Percentiles rank a stretch among this genome's conserved stretches.
Evolutionary conservation across 2,113 vertebrate species (phyloP).

Genomic region (Serilophus lunatus): DNA sequence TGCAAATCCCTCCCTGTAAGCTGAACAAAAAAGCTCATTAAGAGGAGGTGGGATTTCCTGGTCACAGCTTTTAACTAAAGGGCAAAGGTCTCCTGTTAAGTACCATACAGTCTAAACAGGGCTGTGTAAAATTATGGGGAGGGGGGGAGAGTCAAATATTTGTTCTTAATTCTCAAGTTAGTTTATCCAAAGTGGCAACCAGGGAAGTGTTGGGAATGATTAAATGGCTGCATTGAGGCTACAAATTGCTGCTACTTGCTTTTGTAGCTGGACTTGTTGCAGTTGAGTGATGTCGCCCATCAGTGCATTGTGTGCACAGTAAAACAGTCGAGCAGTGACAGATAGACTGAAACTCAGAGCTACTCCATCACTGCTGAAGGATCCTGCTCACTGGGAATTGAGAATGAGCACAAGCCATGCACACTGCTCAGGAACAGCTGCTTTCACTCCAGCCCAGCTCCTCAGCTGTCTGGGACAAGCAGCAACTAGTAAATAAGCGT

Average conservation of each 20-base stretch:
- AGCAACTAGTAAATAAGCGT: constrained; percentile 53
- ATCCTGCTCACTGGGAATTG: constrained; percentile 71
- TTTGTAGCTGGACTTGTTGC: constrained; percentile 73
- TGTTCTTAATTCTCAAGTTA: constrained; percentile 69
- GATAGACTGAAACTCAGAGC: constrained; percentile 74
- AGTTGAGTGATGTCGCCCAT: constrained; percentile 78
- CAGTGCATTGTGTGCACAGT: constrained; percentile 82
- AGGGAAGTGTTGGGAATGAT: constrained; percentile 64
- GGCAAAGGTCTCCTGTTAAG: constrained; percentile 79
- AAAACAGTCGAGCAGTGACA: constrained; percentile 81
- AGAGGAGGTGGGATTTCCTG: constrained; percentile 74
- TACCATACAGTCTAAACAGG: constrained; percentile 72
- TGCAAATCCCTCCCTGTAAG: constrained; percentile 56
- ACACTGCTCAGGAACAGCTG: constrained; percentile 13
- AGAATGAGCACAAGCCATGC: constrained; percentile 51
- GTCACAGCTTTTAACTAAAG: constrained; percentile 76
- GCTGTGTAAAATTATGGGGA: constrained; percentile 62
- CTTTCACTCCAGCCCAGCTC: constrained; percentile 7
- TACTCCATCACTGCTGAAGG: constrained; percentile 72
- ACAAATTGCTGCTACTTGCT: constrained; percentile 73
- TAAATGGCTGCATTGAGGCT: constrained; percentile 59
- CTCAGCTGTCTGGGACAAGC: constrained; percentile 76
- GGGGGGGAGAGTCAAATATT: constrained; percentile 70
- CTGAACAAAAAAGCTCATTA: constrained; percentile 76
- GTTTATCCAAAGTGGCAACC: constrained; percentile 57